Evolutionary conservation across 30 jellyfish, hydroid and myxozoan species (phyloP), one percentile per base, ranked within the genome.

Genomic region (Turritopsis dohrnii): DNA sequence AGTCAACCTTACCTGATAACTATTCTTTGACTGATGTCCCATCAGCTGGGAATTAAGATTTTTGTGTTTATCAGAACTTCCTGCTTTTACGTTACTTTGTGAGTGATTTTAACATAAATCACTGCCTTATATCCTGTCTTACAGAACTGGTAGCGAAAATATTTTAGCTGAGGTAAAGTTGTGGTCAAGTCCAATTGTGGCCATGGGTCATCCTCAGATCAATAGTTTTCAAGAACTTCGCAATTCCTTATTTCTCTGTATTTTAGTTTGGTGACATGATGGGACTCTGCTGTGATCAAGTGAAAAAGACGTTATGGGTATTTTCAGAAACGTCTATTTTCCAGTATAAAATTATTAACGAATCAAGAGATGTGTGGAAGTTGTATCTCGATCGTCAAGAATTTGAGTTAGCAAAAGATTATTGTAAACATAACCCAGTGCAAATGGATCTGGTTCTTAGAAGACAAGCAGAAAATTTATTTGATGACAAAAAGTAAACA

Each of bases 371-470:
- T 84, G 98, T 93, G 13, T 93, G 98, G 98, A 86, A 89, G 53
- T 53, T 93, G 23, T 88, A 79, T 74, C 88, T 93, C 41, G 95
- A 93, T 41, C 54, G 53, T 24, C 91, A 86, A 53, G 84, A 85
- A 26, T 93, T 66, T 80, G 98, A 93, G 24, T 81, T 88, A 18
- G 98, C 98, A 1, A 93, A 93, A 85, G 96, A 88, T 54, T 88
- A 93, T 74, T 93, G 98, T 75, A 93, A 85, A 96, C 91, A 93
- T 84, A 88, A 88, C 71, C 96, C 96, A 13, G 98, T 96, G 1
- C 96, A 93, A 71, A 84, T 89, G 81, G 98, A 93, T 72, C 85
- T 93, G 66, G 96, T 93, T 24, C 81, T 93, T 20, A 89, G 96
- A 24, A 93, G 85, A 74, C 98, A 93, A 72, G 98, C 98, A 22